Base-by-base conservation (phyloP, 2,888 invertebrate species). In the Lasioglossum marginatum region DNA sequence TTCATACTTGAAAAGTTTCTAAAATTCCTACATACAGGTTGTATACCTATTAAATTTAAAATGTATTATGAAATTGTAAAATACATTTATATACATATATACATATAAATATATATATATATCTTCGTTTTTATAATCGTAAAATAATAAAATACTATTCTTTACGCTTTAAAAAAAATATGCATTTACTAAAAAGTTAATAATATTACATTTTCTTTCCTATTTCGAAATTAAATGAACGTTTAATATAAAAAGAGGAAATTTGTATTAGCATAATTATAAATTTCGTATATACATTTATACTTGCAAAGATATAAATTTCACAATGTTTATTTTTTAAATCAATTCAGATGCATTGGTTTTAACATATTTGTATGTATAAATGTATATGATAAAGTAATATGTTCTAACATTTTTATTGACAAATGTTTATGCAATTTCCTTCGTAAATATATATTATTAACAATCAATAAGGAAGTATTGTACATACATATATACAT, bases 1-100 rank as follows among this genome's bases (percentile, higher is more conserved):
- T 70, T 70, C 40, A 70, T 40, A 70, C 1, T 40, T 37, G 14
- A 70, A n/a, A 37, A 23, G 23, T 68, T 40, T 70, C 23, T 70
- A 37, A 70, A 40, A 37, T 70, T 40, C 14, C 70, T 68, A 68
- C 37, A 68, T 23, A 37, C 37, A 23, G 37, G 37, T 37, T 68
- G 71, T 71, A 71, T 14, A 71, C n/a, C 40, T 43, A 71, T 71
- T n/a, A n/a, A 71, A 71, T 40, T 43, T 63, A 76, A 76, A 76
- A n/a, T 27, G 40, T 34, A 27, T 63, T 71, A n/a, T n/a, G 71
- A n/a, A 43, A 71, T 40, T 71, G 43, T 71, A 71, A 68, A 68
- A 68, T 68, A 68, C 37, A 68, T 37, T 23, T 23, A 68, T 23
- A 66, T 8, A 31, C 34, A 60, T 3, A n/a, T 57, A 57, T 23